phyloP scores from a whole-genome alignment of 2,113 vertebrate genomes.

The Orycteropus afer region DNA sequence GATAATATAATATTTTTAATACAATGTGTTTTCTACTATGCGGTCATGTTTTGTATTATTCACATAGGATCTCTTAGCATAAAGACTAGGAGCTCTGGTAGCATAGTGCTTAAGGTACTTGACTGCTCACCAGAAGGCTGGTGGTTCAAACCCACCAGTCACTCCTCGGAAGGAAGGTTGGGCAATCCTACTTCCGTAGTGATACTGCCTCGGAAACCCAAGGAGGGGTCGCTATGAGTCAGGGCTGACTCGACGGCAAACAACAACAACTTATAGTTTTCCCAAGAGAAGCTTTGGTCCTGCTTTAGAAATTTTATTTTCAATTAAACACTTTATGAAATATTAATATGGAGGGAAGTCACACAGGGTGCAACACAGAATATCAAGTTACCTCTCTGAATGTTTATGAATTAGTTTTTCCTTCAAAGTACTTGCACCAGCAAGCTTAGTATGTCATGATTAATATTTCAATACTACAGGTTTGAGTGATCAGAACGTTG shows the following conservation, averaged over 20 bases:
- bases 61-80: background rate
- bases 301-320: conserved; percentile 30
- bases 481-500: conserved; percentile 61
- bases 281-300: background rate
- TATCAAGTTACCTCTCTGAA: conserved; percentile 31
- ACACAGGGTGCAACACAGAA: background rate
- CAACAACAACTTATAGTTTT: background rate
- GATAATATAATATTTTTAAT: background rate
- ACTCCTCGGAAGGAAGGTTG: no score
- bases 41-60: background rate
- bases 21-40: background rate
- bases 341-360: background rate
- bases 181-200: no score
- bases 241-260: no score
- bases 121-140: no score
- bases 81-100: no score
- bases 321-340: conserved; percentile 56
- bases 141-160: no score
- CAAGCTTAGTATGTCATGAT: background rate
- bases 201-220: no score
- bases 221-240: no score
- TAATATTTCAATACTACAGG: conserved; percentile 80
- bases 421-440: conserved; percentile 32
- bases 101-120: no score
- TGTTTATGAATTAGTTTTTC: conserved; percentile 45